Evolutionary conservation across 2,888 invertebrate genomes (phyloP).

Genomic region (Acronicta aceris): DNA sequence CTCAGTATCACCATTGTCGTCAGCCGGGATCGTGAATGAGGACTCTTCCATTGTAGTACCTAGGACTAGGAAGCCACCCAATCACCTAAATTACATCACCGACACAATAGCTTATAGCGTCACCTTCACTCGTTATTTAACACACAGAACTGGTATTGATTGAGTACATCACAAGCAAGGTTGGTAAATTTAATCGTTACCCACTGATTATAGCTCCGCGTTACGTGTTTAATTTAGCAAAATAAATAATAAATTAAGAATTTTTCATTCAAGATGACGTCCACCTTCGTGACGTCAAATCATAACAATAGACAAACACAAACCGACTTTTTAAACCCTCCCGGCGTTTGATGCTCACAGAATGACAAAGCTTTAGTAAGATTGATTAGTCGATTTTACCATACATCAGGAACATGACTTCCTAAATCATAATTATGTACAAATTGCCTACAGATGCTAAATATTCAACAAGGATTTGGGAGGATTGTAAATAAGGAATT

Average conservation of each 20-base stretch:
- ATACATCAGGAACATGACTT: background rate
- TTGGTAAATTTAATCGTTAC: conserved; percentile 61
- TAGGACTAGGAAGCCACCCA: conserved; percentile 84
- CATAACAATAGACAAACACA: conserved; percentile 79
- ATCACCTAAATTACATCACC: conserved; percentile 89
- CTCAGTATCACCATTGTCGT: conserved; percentile 88
- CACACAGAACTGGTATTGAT: conserved; percentile 58
- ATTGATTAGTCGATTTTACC: conserved; percentile 30
- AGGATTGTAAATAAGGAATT: too few relatives aligned
- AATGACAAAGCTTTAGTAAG: conserved; percentile 24
- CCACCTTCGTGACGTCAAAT: conserved; percentile 84
- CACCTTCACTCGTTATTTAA: conserved; percentile 76
- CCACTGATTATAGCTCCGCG: conserved; percentile 62
- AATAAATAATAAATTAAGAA: conserved; percentile 81
- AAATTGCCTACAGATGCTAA: background rate
- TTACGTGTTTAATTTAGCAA: conserved; percentile 74
- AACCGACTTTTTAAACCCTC: conserved; percentile 29
- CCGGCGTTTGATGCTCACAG: background rate
- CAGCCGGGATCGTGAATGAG: conserved; percentile 88
- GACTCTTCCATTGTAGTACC: conserved; percentile 87
- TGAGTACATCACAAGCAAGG: conserved; percentile 65
- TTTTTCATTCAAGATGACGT: conserved; percentile 86
- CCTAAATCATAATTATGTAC: too few relatives aligned
- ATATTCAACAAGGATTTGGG: too few relatives aligned
- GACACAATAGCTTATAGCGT: conserved; percentile 83